These are phyloP conservation scores for Chaetura pelagica DNA, from an alignment of 2,113 vertebrate species.

Conservation along the genomic window DNA sequence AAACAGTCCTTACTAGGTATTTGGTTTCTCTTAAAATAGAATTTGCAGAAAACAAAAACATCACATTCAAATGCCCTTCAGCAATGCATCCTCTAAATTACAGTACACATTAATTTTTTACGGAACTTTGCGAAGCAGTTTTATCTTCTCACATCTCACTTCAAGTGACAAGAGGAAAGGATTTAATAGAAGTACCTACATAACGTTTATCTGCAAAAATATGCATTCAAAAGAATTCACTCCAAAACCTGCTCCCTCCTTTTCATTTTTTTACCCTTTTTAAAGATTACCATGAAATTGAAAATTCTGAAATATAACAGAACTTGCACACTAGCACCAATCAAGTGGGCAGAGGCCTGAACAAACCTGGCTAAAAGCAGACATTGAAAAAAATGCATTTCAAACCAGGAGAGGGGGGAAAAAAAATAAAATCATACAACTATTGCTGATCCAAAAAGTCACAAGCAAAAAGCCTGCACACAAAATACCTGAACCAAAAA, in stretches of 20 bases:
- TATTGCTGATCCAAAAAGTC: background rate
- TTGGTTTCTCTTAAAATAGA: conserved; percentile 25
- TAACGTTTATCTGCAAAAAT: background rate
- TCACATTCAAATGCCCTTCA: conserved; percentile 22
- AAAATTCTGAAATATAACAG: background rate
- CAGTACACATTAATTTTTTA: conserved; percentile 43
- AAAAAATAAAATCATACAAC: background rate
- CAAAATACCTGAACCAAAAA: background rate
- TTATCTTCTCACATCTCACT: background rate
- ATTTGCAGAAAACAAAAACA: conserved; percentile 4
- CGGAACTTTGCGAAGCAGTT: background rate
- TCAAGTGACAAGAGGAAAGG: background rate
- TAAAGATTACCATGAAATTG: background rate
- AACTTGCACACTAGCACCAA: background rate
- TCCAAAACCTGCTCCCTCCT: background rate
- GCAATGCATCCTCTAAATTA: conserved; percentile 29
- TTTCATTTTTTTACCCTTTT: background rate
- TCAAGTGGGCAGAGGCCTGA: background rate
- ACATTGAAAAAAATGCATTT: background rate
- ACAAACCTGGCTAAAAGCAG: background rate
- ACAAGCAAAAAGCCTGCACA: background rate
- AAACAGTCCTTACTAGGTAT: background rate
- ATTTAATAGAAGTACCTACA: background rate
- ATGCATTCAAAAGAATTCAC: background rate
- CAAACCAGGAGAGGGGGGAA: background rate